phyloP scores from a whole-genome alignment of 2,113 vertebrate genomes.

The Seriola rivoliana region DNA sequence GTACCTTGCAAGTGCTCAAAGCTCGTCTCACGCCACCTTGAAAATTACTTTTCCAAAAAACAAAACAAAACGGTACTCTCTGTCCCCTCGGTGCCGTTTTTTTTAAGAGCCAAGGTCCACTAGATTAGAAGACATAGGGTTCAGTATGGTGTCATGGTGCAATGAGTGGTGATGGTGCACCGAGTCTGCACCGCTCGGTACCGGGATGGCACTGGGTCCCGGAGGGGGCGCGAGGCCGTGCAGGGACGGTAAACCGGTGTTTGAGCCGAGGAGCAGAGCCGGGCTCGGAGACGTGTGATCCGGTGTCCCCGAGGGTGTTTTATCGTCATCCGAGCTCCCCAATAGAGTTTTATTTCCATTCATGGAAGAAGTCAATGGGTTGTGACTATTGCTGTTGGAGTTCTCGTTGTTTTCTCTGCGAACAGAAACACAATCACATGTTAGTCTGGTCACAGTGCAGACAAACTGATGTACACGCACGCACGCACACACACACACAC shows the following conservation, averaged over 20 bases:
- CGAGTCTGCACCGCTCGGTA: slow-evolving; percentile 90
- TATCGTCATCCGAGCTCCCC: slow-evolving; percentile 99
- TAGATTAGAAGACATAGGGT: slow-evolving; percentile 98
- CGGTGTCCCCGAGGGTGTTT: slow-evolving; percentile 96
- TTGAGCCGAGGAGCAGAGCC: slow-evolving; percentile 91
- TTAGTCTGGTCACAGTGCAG: neutral
- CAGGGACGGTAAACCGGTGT: slow-evolving; percentile 90
- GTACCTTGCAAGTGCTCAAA: slow-evolving; percentile 77
- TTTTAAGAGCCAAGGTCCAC: slow-evolving; percentile 99
- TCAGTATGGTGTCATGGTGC: slow-evolving; percentile 99
- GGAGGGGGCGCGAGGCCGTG: slow-evolving; percentile 95
- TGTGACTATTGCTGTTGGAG: slow-evolving; percentile 96
- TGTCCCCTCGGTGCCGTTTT: slow-evolving; percentile 60
- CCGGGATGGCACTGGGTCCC: slow-evolving; percentile 96
- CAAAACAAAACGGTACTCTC: slow-evolving; percentile 1
- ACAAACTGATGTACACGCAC: no score
- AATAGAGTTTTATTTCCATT: slow-evolving; percentile 98
- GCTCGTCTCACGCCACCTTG: slow-evolving; percentile 60
- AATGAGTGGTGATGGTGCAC: slow-evolving; percentile 96
- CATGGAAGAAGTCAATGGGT: slow-evolving; percentile 94
- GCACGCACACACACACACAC: neutral
- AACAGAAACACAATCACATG: slow-evolving; percentile 59
- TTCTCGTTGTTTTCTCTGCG: slow-evolving; percentile 99
- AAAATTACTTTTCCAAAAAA: slow-evolving; percentile 31
- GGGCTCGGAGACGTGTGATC: slow-evolving; percentile 96